Conservation (phyloP, 2,888 invertebrate genomes). For the Neoitamus cyanurus region DNA sequence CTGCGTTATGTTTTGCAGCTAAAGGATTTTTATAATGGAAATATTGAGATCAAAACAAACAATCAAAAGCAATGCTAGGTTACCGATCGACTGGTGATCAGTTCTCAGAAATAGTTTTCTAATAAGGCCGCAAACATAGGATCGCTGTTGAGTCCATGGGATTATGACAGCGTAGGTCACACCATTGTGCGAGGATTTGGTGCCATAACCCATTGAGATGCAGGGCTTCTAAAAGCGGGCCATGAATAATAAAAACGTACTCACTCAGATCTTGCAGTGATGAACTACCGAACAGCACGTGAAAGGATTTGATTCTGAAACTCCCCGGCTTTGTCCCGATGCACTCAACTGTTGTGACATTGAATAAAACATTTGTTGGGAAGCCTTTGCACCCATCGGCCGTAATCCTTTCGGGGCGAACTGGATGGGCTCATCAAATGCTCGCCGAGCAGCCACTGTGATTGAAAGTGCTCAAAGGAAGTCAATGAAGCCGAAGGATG, state of each 20-base stretch:
- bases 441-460: constrained; percentile 6
- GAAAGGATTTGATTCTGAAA: not conserved
- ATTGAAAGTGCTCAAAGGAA: constrained; percentile 30
- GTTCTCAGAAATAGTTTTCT: not conserved
- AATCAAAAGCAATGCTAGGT: not conserved
- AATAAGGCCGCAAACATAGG: not conserved
- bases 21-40: not conserved
- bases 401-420: not conserved
- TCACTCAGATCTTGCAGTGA: not conserved
- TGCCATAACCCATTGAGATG: not conserved
- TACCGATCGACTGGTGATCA: not conserved
- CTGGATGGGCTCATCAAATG: not conserved
- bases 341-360: constrained; percentile 40
- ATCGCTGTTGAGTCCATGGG: not conserved
- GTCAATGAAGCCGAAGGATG: constrained; percentile 30
- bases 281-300: not conserved
- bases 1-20: not conserved
- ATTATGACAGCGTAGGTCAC: constrained; percentile 22
- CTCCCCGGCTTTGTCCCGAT: not conserved
- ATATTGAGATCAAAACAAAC: not conserved
- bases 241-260: constrained; percentile 38
- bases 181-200: constrained; percentile 21
- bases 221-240: not conserved
- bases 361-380: constrained; percentile 15
- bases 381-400: not conserved